Conservation (phyloP, 2,797 vertebrate species). For the Acrossocheilus fasciatus region DNA sequence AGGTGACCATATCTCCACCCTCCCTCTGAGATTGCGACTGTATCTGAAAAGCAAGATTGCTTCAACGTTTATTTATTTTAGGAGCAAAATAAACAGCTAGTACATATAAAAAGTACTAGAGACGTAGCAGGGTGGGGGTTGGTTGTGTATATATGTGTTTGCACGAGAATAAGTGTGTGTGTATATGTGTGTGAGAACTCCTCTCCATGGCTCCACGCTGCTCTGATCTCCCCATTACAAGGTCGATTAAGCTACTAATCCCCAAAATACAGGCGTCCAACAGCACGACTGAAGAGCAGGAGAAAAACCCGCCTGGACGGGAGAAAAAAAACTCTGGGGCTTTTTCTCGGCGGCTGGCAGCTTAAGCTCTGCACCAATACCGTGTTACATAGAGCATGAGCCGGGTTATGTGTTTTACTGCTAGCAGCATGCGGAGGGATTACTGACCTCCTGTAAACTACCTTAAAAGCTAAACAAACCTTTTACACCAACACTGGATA, state of each 20-base stretch:
- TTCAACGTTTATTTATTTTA: conserved; percentile 54
- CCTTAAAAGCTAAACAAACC: conserved; percentile 66
- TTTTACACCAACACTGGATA: conserved; percentile 40
- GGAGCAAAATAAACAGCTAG: conserved; percentile 5
- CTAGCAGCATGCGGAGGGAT: conserved; percentile 75
- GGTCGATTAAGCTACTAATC: conserved; percentile 88
- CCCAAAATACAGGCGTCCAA: conserved; percentile 84
- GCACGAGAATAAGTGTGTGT: conserved; percentile 57
- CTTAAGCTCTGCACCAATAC: conserved; percentile 77
- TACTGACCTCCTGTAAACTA: conserved; percentile 74
- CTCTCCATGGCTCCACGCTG: conserved; percentile 80
- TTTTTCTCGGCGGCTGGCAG: conserved; percentile 69
- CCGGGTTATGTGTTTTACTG: conserved; percentile 78
- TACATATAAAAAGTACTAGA: background rate
- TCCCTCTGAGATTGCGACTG: background rate
- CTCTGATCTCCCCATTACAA: conserved; percentile 87
- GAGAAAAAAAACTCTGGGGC: conserved; percentile 60
- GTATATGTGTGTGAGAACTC: conserved; percentile 61
- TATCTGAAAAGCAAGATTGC: conserved; percentile 17
- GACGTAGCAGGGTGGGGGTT: background rate
- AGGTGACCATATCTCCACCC: conserved; percentile 19
- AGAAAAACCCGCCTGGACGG: conserved; percentile 58
- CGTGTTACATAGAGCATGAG: conserved; percentile 74
- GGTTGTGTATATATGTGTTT: conserved; percentile 45
- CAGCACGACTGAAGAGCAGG: conserved; percentile 73